phyloP scores from a whole-genome alignment of 2,888 invertebrate species.

The Drosophila nr. perissopoda region DNA sequence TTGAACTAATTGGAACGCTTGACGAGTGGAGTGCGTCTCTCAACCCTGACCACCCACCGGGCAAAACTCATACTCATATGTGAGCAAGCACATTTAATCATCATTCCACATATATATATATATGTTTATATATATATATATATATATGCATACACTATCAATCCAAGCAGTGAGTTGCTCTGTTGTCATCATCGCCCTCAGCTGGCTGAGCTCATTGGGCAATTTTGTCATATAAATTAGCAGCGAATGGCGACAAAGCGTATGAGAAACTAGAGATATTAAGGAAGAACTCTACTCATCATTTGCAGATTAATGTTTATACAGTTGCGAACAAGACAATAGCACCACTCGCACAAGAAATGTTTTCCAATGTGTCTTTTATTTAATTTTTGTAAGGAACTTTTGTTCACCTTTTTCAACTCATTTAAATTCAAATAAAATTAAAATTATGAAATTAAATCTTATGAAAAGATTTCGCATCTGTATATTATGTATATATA shows the following conservation, averaged over 20 bases:
- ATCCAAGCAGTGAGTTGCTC: conserved; percentile 20
- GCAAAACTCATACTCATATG: neutral
- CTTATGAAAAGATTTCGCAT: neutral
- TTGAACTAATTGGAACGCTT: conserved; percentile 23
- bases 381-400: neutral
- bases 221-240: conserved; percentile 52
- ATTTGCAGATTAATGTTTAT: conserved; percentile 30
- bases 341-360: neutral
- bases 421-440: neutral
- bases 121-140: neutral
- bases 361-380: neutral
- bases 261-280: neutral
- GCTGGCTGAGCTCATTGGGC: conserved; percentile 55
- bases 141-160: conserved; percentile 12
- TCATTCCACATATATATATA: neutral
- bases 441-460: neutral
- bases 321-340: neutral
- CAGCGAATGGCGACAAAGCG: conserved; percentile 17
- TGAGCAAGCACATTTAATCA: conserved; percentile 32
- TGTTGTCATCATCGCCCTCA: conserved; percentile 52
- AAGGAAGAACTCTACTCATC: conserved; percentile 35
- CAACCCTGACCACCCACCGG: neutral
- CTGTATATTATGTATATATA: neutral
- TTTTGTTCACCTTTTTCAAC: too few species aligned
- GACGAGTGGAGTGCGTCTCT: neutral